These are phyloP conservation scores for Nannospalax galili DNA, from an alignment of 2,113 vertebrate species.

Conservation along the genomic window DNA sequence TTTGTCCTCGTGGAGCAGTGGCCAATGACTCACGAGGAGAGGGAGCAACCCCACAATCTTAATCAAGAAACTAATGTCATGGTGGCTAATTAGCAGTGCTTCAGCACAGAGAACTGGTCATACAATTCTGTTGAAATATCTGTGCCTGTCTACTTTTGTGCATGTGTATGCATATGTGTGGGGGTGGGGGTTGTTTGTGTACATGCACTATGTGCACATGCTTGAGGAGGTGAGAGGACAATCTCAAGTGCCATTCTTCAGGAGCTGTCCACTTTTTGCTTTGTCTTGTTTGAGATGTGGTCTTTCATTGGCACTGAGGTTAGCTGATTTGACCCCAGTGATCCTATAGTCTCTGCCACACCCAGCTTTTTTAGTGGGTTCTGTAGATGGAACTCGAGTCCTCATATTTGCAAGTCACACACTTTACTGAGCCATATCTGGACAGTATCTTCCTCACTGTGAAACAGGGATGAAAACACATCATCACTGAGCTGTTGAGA, in stretches of 20 bases:
- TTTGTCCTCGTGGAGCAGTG: too few species aligned
- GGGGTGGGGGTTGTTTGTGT: too few species aligned
- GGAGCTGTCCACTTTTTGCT: not conserved
- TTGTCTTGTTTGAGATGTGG: not conserved
- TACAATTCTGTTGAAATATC: not conserved
- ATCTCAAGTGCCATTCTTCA: not conserved
- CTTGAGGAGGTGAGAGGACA: not conserved
- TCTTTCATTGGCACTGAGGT: not conserved
- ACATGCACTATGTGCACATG: not conserved
- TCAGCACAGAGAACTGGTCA: slow-evolving; percentile 18
- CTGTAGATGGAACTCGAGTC: not conserved
- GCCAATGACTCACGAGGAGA: too few species aligned
- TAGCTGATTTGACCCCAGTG: not conserved
- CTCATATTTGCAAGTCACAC: not conserved
- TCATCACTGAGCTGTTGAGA: not conserved
- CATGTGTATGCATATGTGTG: not conserved
- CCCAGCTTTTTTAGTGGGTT: not conserved
- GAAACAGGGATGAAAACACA: accelerated
- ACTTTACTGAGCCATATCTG: not conserved
- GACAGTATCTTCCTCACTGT: not conserved
- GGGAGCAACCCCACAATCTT: too few species aligned
- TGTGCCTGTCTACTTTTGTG: not conserved
- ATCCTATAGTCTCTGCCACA: not conserved
- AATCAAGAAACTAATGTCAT: not conserved
- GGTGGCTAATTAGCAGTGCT: not conserved